These are phyloP conservation scores for Pseudomyrmex pallidus DNA, from an alignment of 1,140 invertebrate species.

Conservation along the genomic window DNA sequence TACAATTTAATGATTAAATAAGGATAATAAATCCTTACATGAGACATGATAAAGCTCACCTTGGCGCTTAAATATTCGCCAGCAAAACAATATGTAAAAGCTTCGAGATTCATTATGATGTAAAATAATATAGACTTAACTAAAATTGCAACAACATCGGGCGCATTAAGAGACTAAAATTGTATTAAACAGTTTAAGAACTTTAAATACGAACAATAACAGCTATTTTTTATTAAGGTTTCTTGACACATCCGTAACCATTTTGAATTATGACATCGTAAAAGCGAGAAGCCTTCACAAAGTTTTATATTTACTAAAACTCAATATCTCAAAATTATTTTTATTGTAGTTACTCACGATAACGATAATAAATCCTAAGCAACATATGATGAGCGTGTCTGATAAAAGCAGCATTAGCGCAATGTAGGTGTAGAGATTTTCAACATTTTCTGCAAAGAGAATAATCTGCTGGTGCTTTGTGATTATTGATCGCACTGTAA, in stretches of 20 bases:
- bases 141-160: background rate
- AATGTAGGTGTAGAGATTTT: constrained; percentile 13
- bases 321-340: constrained; percentile 13
- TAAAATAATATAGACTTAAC: constrained; percentile 21
- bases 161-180: constrained; percentile 21
- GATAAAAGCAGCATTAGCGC: constrained; percentile 36
- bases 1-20: background rate
- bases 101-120: constrained; percentile 24
- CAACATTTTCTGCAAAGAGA: constrained; percentile 2
- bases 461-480: constrained; percentile 16
- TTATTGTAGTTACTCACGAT: constrained; percentile 18
- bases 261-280: no score
- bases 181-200: background rate
- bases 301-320: background rate
- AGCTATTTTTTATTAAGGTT: background rate
- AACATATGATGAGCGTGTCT: constrained; percentile 50
- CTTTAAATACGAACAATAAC: background rate
- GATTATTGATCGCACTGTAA: constrained; percentile 1
- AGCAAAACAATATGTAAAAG: constrained; percentile 43
- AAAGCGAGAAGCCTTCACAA: background rate
- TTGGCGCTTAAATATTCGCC: constrained; percentile 53
- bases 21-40: background rate
- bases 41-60: constrained; percentile 1
- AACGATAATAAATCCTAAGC: constrained; percentile 33
- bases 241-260: no score